A percentile compares a stretch with the other conserved stretches of the same genome.
phyloP scores from a whole-genome alignment of 2,797 vertebrate species.

The Echiichthys vipera region DNA sequence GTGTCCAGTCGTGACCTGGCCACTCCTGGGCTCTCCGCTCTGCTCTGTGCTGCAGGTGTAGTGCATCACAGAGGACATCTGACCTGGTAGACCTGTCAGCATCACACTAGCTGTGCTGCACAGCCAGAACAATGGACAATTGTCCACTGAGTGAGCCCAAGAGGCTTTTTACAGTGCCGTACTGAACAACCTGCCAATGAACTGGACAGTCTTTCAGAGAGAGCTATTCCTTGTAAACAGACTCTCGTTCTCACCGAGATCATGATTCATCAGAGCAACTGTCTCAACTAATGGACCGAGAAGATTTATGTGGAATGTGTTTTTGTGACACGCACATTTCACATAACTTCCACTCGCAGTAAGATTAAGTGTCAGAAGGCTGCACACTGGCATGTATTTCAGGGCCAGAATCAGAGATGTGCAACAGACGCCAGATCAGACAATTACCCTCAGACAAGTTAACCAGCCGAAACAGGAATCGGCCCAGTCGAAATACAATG shows the following conservation, averaged over 20 bases:
- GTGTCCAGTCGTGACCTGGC: conserved; percentile 26
- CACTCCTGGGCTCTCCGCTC: conserved; percentile 38
- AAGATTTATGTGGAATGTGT: conserved; percentile 74
- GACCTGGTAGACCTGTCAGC: conserved; percentile 53
- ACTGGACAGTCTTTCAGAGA: conserved; percentile 52
- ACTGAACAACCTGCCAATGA: conserved; percentile 63
- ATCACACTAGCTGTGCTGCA: conserved; percentile 31
- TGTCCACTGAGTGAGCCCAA: conserved; percentile 52
- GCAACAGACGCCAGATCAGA: conserved; percentile 72
- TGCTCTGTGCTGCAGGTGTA: conserved; percentile 37
- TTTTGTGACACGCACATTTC: conserved; percentile 69
- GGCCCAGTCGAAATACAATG: conserved; percentile 56
- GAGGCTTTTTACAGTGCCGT: conserved; percentile 41
- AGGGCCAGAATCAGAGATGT: conserved; percentile 69
- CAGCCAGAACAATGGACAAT: conserved; percentile 65
- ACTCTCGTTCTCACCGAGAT: conserved; percentile 65
- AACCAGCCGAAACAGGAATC: conserved; percentile 70
- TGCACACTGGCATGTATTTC: conserved; percentile 67
- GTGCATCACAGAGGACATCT: conserved; percentile 60
- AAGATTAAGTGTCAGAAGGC: conserved; percentile 63
- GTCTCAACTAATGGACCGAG: conserved; percentile 71
- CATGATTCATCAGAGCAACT: conserved; percentile 75
- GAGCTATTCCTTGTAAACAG: conserved; percentile 59
- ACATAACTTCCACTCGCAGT: conserved; percentile 61
- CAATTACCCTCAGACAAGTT: conserved; percentile 78